phyloP scores from a whole-genome alignment of 2,797 vertebrate genomes.

The Enteromius thamalakanensis region DNA sequence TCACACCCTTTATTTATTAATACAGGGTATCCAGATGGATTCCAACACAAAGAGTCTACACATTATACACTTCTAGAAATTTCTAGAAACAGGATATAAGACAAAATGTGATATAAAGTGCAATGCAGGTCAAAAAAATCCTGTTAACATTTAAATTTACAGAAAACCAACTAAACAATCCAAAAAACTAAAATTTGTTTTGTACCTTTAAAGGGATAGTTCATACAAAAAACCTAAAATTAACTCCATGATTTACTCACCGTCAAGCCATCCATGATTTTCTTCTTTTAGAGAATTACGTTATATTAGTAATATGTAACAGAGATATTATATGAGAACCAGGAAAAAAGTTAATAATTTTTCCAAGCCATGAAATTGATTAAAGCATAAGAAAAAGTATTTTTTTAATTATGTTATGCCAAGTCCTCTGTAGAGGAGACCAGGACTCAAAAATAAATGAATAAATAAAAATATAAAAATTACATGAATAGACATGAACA shows the following conservation, averaged over 20 bases:
- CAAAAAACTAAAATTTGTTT: no score
- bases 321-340: not conserved
- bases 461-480: no score
- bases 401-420: not conserved
- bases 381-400: not conserved
- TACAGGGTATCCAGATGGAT: slow-evolving; percentile 26
- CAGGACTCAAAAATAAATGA: not conserved
- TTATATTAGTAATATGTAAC: no score
- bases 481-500: not conserved
- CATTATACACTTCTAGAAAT: not conserved
- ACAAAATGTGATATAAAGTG: not conserved
- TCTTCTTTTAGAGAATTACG: not conserved
- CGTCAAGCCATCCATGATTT: no score
- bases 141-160: no score
- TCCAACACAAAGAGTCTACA: not conserved
- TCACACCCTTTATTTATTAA: slow-evolving; percentile 29
- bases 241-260: no score
- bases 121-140: not conserved
- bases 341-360: not conserved
- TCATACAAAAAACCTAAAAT: no score
- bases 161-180: no score
- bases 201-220: no score
- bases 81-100: not conserved
- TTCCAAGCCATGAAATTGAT: not conserved
- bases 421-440: not conserved